phyloP scores from a whole-genome alignment of 2,113 vertebrate species.

The Eclectus roratus region DNA sequence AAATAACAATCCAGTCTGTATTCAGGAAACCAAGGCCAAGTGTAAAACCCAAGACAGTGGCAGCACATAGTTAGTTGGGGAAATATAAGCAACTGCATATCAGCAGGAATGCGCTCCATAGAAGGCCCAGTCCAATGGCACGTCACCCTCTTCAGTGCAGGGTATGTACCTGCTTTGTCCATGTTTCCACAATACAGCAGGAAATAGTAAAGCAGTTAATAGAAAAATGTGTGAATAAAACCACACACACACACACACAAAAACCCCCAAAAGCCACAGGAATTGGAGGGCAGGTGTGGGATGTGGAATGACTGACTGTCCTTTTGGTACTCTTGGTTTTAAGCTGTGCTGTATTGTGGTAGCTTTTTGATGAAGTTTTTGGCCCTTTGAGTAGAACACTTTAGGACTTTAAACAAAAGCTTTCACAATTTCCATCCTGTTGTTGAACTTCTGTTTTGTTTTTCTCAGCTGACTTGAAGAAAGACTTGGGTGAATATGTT shows the following conservation, averaged over 20 bases:
- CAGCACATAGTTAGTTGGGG: background rate
- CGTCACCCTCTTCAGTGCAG: background rate
- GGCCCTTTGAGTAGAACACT: background rate
- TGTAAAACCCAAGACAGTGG: background rate
- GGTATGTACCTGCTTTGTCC: background rate
- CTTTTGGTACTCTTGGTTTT: background rate
- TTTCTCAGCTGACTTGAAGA: slow-evolving; percentile 88
- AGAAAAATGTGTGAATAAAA: background rate
- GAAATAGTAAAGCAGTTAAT: background rate
- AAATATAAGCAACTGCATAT: background rate
- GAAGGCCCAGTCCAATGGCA: background rate
- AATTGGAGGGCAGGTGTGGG: background rate
- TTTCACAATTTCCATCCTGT: background rate
- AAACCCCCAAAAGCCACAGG: too few relatives aligned
- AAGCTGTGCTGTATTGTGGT: background rate
- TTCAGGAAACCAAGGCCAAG: background rate
- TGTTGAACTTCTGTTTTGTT: background rate
- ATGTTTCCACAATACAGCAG: background rate
- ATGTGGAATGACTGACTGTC: background rate
- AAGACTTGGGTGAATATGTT: slow-evolving; percentile 81
- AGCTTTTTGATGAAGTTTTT: background rate
- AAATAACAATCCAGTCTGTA: background rate
- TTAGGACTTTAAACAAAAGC: background rate
- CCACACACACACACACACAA: background rate
- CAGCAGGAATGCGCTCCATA: accelerated